Conservation (phyloP, 2,113 vertebrate species). For the Apeltes quadracus region DNA sequence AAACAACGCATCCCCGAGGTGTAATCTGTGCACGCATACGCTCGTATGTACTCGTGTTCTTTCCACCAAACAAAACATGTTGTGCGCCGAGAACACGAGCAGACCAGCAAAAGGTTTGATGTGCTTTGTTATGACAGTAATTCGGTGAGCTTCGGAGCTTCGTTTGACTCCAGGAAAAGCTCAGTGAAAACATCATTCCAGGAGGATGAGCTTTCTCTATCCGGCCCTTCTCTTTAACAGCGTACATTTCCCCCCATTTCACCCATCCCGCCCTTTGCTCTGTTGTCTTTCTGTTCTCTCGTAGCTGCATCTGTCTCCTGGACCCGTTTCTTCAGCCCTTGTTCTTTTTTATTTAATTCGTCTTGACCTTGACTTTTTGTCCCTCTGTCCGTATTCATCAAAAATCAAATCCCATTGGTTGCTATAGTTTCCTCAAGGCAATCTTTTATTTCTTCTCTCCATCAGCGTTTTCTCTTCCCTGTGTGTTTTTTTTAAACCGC, state of each 20-base stretch:
- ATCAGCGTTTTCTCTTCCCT: constrained; percentile 19
- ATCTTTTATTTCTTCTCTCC: constrained; percentile 24
- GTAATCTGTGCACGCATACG: constrained; percentile 2
- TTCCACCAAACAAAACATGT: constrained; percentile 21
- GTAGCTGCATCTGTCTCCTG: constrained; percentile 7
- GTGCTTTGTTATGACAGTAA: constrained; percentile 67
- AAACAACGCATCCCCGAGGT: constrained; percentile 29
- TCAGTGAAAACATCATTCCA: constrained; percentile 62
- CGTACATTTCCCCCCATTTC: constrained; percentile 15
- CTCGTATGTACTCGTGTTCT: constrained; percentile 26
- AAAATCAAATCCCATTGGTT: constrained; percentile 45
- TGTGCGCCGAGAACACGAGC: constrained; percentile 29
- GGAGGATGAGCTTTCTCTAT: constrained; percentile 45
- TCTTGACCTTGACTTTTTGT: constrained; percentile 25
- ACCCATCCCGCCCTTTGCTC: neutral
- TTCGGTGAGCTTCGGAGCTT: constrained; percentile 52
- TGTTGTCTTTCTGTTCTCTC: constrained; percentile 18
- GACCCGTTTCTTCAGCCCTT: constrained; percentile 4
- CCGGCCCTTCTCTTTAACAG: constrained; percentile 20
- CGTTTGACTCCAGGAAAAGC: constrained; percentile 62
- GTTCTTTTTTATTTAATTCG: constrained; percentile 7
- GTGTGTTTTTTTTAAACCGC: neutral
- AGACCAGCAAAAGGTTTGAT: constrained; percentile 46
- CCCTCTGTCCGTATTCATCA: constrained; percentile 24
- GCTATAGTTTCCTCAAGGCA: constrained; percentile 31